Base-by-base conservation (phyloP, 64 coral and sea anemone genomes). In the Montipora cactus region DNA sequence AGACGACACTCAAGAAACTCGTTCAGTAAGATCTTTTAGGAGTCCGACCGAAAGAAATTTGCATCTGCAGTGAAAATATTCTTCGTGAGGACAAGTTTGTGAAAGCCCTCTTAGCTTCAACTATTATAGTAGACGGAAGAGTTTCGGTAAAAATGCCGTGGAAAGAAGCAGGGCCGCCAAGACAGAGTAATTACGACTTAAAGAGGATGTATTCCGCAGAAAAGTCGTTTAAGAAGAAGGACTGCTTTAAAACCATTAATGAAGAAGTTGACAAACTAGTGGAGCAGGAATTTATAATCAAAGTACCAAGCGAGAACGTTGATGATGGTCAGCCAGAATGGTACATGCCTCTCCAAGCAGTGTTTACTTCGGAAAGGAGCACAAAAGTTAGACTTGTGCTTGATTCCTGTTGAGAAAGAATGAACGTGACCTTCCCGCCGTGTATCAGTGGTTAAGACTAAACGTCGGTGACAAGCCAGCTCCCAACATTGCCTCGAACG, bases 81-180 rank as follows among this genome's bases (percentile, higher is more conserved):
- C 47, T 95, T 4, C 80, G 84, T 46, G 74, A 95, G 66, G 87
- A 53, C 74, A 95, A 87, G 82, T 95, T 95, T 74, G 67, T 87
- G 20, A 95, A 91, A 73, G 87, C 94, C 49, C 74, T 91, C n/a
- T 71, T 62, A 28, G 62, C 77, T 6, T 91, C 94, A 22, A 91
- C 89, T 7, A 95, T 57, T 73, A 47, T 94, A 73, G 78, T 94
- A 18, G 78, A 89, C 73, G 92, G 92, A 52, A 64, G 61, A 12
- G 61, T 64, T 1, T 9, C 6, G 13, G 14, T 64, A 11, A 64
- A 64, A 64, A 64, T 64, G 11, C 61, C 61, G 13, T 64, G 61
- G 14, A 64, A 64, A 64, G 61, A 14, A 44, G 59, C 61, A 12
- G 9, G 61, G 61, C 61, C 61, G 0, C 11, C 14, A 15, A 64